Conservation (phyloP, 2,888 invertebrate genomes). For the Phoenoteleia sp. region DNA sequence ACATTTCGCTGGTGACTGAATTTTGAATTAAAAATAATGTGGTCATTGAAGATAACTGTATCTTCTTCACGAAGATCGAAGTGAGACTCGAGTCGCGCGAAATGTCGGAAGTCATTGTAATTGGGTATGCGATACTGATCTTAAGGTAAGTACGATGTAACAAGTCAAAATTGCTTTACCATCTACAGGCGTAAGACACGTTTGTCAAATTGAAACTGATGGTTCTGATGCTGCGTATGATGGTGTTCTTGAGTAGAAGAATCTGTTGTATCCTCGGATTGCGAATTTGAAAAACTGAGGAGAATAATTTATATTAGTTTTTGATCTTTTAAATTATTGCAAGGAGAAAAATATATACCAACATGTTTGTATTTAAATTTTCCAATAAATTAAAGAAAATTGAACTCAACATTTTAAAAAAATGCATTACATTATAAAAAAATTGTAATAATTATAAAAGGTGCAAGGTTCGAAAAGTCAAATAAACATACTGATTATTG, state of each 20-base stretch:
- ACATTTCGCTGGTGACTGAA: background rate
- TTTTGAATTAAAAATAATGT: too few relatives aligned
- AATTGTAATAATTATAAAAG: too few relatives aligned
- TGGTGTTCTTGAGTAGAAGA: constrained; percentile 81
- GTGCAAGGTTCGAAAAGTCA: too few relatives aligned
- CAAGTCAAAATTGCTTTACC: background rate
- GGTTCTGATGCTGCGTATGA: constrained; percentile 80
- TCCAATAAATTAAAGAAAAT: too few relatives aligned
- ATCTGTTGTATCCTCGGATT: constrained; percentile 80
- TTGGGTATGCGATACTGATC: constrained; percentile 45
- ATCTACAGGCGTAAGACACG: constrained; percentile 84
- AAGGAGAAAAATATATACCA: too few relatives aligned
- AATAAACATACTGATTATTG: too few relatives aligned
- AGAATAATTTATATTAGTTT: background rate
- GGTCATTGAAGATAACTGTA: too few relatives aligned
- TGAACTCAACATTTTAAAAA: too few relatives aligned
- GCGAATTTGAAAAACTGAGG: constrained; percentile 83
- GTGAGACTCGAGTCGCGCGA: constrained; percentile 11
- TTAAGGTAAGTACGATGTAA: constrained; percentile 30
- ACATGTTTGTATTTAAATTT: too few relatives aligned
- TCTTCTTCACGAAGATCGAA: too few relatives aligned
- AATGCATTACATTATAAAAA: too few relatives aligned
- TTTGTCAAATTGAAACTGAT: constrained; percentile 81
- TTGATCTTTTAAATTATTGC: too few relatives aligned
- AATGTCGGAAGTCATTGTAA: constrained; percentile 29